Percentiles rank a stretch among this genome's conserved stretches.
phyloP scores from a whole-genome alignment of 2,797 vertebrate genomes.

The Anas flavirostris region DNA sequence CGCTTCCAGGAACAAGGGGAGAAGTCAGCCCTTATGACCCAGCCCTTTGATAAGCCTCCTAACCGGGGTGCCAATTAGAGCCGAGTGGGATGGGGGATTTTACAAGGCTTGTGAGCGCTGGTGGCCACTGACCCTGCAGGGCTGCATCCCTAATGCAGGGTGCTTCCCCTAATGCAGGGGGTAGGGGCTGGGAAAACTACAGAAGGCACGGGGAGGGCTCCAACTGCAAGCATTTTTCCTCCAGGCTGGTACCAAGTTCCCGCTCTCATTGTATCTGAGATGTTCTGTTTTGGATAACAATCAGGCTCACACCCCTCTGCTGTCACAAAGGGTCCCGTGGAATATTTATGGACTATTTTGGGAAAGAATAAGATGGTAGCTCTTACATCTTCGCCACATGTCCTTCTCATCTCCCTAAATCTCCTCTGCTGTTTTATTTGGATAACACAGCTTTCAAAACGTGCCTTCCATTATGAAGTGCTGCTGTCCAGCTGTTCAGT shows the following conservation, averaged over 20 bases:
- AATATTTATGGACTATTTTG: conserved; percentile 41
- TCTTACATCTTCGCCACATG: conserved; percentile 33
- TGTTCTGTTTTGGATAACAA: conserved; percentile 25
- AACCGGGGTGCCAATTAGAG: conserved; percentile 65
- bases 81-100: conserved; percentile 45
- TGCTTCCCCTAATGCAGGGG: neutral
- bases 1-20: conserved; percentile 71
- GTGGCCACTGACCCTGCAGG: neutral
- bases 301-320: neutral
- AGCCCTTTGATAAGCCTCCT: conserved; percentile 54
- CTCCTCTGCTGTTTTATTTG: conserved; percentile 54
- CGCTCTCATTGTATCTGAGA: neutral
- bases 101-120: neutral
- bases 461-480: conserved; percentile 45
- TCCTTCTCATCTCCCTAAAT: conserved; percentile 56
- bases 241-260: neutral
- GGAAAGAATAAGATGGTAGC: conserved; percentile 44
- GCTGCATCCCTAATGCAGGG: neutral
- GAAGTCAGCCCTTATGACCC: conserved; percentile 69
- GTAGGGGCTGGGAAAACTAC: neutral
- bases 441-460: conserved; percentile 15
- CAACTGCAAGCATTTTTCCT: neutral
- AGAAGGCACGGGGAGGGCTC: neutral
- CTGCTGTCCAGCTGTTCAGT: conserved; percentile 64
- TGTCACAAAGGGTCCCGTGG: conserved; percentile 12